Conservation (phyloP, 2,113 vertebrate genomes). For the Zosterops borbonicus region DNA sequence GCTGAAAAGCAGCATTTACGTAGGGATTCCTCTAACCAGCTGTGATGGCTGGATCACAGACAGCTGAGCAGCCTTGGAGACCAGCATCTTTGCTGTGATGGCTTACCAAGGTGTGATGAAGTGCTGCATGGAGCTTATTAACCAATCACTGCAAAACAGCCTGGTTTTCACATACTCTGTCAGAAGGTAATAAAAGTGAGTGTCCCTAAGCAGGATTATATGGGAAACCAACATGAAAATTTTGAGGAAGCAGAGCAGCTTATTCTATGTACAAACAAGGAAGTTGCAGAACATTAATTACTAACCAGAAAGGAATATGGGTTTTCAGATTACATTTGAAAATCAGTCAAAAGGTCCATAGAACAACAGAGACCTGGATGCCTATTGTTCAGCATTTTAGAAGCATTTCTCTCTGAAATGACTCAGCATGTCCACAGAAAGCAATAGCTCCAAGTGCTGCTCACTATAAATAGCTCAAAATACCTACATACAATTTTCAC, state of each 20-base stretch:
- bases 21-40: neutral
- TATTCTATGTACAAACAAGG: neutral
- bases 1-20: neutral
- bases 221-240: neutral
- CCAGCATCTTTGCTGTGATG: neutral
- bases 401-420: conserved; percentile 32
- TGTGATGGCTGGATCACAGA: neutral
- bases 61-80: neutral
- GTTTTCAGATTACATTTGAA: neutral
- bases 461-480: conserved; percentile 27
- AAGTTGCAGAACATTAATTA: neutral
- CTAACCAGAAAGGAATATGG: neutral
- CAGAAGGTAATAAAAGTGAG: neutral
- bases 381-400: neutral
- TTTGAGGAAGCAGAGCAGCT: neutral
- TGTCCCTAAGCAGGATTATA: neutral
- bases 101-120: neutral
- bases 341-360: neutral
- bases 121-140: neutral
- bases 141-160: neutral
- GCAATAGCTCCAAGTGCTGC: conserved; percentile 15
- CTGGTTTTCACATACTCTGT: neutral
- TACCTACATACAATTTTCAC: conserved; percentile 13
- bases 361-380: neutral
- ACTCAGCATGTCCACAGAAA: conserved; percentile 57